A percentile compares a stretch with the other conserved stretches of the same genome.
These are phyloP conservation scores for Hipparchia semele DNA, from an alignment of 2,888 invertebrate genomes.

Conservation along the genomic window DNA sequence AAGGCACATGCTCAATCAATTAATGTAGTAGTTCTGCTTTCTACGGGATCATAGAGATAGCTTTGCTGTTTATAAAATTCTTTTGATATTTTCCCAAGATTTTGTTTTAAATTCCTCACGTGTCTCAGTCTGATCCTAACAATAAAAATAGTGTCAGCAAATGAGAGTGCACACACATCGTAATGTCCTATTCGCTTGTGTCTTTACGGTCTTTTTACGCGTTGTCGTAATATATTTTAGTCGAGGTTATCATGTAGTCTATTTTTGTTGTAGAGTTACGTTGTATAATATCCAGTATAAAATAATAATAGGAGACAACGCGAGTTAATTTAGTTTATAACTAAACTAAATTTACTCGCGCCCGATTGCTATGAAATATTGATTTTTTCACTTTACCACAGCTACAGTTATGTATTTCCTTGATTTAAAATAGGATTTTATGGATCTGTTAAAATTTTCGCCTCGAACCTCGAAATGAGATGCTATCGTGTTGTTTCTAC, in stretches of 20 bases:
- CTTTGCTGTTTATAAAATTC: too few relatives aligned
- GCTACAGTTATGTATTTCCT: not conserved
- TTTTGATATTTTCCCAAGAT: too few relatives aligned
- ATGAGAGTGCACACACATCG: not conserved
- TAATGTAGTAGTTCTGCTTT: too few relatives aligned
- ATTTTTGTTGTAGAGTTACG: not conserved
- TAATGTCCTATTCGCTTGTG: not conserved
- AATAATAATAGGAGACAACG: not conserved
- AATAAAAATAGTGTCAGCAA: not conserved
- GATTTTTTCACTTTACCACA: not conserved
- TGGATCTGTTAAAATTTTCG: not conserved
- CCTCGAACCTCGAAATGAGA: too few relatives aligned
- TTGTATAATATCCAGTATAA: not conserved
- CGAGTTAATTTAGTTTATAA: not conserved
- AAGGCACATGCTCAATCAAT: too few relatives aligned
- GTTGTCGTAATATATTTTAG: not conserved
- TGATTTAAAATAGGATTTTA: not conserved
- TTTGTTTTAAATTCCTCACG: too few relatives aligned
- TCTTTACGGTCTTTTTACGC: not conserved
- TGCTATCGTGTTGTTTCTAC: too few relatives aligned
- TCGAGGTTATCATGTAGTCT: not conserved
- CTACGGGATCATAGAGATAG: too few relatives aligned
- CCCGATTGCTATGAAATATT: not conserved
- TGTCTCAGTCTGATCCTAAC: not conserved
- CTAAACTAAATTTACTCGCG: not conserved